Percentiles rank a stretch among this genome's conserved stretches.
Evolutionary conservation across 2,797 vertebrate genomes (phyloP).

Genomic region (Ammospiza maritima): DNA sequence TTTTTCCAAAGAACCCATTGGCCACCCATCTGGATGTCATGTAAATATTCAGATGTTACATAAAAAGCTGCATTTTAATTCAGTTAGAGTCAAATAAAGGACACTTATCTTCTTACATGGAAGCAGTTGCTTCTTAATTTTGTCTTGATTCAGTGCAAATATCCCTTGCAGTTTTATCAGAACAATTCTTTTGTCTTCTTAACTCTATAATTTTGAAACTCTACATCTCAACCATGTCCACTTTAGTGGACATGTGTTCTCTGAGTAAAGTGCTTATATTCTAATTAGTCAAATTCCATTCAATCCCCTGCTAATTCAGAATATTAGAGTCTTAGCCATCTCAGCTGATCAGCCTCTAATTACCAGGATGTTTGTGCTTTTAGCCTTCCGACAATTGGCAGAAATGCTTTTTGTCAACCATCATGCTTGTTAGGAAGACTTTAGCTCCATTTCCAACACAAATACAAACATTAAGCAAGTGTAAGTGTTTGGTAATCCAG

Average conservation of each 20-base stretch:
- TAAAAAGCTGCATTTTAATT: not conserved
- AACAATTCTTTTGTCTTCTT: not conserved
- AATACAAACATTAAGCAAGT: not conserved
- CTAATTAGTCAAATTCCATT: slow-evolving; percentile 23
- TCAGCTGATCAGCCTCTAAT: slow-evolving; percentile 4
- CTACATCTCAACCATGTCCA: not conserved
- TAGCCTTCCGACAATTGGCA: not conserved
- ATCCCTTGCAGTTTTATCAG: not conserved
- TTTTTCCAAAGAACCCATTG: not conserved
- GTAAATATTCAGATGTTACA: not conserved
- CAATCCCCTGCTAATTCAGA: slow-evolving; percentile 22
- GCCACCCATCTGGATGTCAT: not conserved
- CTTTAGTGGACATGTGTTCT: not conserved
- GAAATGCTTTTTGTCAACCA: not conserved
- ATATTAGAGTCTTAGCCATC: not conserved
- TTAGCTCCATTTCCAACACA: not conserved
- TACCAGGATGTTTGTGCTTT: not conserved
- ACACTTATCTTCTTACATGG: not conserved
- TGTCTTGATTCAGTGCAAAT: not conserved
- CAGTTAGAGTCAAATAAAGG: not conserved
- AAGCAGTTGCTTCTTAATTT: not conserved
- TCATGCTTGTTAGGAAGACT: not conserved
- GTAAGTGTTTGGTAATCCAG: not conserved
- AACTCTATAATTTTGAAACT: not conserved
- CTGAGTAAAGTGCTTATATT: not conserved